Evolutionary conservation across 2,888 invertebrate species (phyloP), one percentile per base, ranked within the genome.

Genomic region (Agrilus cyanescens): DNA sequence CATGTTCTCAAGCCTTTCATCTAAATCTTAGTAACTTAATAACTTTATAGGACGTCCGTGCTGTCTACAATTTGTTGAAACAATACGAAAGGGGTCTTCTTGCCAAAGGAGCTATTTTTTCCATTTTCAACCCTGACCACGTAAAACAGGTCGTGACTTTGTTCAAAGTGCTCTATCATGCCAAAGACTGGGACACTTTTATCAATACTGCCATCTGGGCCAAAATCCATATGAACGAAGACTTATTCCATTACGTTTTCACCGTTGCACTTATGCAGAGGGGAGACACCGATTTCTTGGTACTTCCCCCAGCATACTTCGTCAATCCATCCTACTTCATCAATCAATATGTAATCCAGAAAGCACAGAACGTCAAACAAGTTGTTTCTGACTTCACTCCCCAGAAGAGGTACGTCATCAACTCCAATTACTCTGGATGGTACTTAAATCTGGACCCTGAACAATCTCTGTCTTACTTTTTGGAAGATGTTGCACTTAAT

Each of bases 231-330:
- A 66, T 82, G 45, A 86, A 85, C 61, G 81, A 82, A 62, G 76
- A 74, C 41, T 69, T 84, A 57, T 85, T 76, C 60, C 69, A 78
- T 33, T 80, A 82, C 53, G 75, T 80, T 4, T 61, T 80, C 40
- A 73, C 73, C 45, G 66, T 74, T 16, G 80, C 79, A 12, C 68
- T 82, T 12, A 61, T 78, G 31, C 78, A 79, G 52, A 76, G 80
- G 29, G 63, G 64, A 7, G 82, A 83, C 49, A 76, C 75, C 44
- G 71, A 75, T 53, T 78, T 76, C 16, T 63, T 85, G 41, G 67
- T 76, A 32, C 63, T 84, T 8, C 85, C 85, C n/a, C 76, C 83
- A 38, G 69, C 78, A 40, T 82, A 83, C 57, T 85, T 86, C 64
- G 69, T 84, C 47, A 74, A 78, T 61, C 86, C 86, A 0, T 75